Base-by-base conservation (phyloP, 2,797 vertebrate genomes). In the Tiaroga cobitis region DNA sequence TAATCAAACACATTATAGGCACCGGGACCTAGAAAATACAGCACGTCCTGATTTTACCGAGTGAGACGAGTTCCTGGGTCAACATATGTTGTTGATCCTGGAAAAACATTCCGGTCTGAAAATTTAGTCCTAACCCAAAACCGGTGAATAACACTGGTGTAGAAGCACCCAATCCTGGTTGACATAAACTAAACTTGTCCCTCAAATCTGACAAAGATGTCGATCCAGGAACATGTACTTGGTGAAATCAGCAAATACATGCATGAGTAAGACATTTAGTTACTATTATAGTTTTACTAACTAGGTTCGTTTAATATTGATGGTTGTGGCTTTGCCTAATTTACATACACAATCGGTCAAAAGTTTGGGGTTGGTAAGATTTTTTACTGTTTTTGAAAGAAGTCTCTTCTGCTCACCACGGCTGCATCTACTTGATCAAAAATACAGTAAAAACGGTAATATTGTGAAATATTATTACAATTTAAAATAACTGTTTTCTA, bases 1-100 rank as follows among this genome's bases (percentile, higher is more conserved):
- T 91, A 75, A 49, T 93, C 88, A 85, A 91, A 93, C 68, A 94
- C 18, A 34, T 94, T 89, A 82, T 95, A 95, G 24, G 93, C 93
- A 5, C 93, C 93, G 1, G 93, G 94, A 82, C 95, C 94, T 95
- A 87, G 24, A 5, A 76, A 41, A 84, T 37, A 68, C 54, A 80
- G 26, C 41, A 65, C 26, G 0, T 65, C 61, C 26, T 65, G 61
- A 32, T 65, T 16, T 65, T 32, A 15, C 15, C 0, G 26, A 65
- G 61, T 32, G 5, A 61, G n/a, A 61, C 0, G 59, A 11, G 24
- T 2, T 63, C 5, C 2, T 63, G 11, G 11, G 26, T 63, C 13
- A 29, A 63, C 13, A 61, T 26, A 26, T 15, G 6, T 26, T 26
- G n/a, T 61, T 61, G n/a, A 59, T 59, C 9, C 56, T n/a, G 24